These are phyloP conservation scores for Glaucidium brasilianum DNA, from an alignment of 2,113 vertebrate species.

Conservation along the genomic window DNA sequence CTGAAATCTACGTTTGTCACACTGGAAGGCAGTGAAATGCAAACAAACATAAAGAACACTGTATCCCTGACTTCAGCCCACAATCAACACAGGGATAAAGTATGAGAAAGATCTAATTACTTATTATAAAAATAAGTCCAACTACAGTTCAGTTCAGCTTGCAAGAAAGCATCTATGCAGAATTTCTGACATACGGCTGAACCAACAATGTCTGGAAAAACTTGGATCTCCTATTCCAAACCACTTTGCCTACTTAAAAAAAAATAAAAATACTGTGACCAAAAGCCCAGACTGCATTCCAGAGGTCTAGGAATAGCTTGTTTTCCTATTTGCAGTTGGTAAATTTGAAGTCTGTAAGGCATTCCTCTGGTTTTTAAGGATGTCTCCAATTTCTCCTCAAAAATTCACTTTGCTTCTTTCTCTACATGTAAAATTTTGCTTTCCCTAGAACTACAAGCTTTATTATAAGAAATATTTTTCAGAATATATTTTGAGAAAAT, in stretches of 20 bases:
- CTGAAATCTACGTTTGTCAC: conserved; percentile 9
- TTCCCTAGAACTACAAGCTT: neutral
- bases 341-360: conserved; percentile 53
- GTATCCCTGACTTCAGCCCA: conserved; percentile 38
- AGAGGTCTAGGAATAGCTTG: conserved; percentile 69
- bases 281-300: conserved; percentile 63
- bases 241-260: conserved; percentile 40
- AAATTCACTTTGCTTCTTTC: conserved; percentile 46
- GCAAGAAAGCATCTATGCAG: conserved; percentile 20
- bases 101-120: neutral
- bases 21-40: neutral
- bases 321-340: conserved; percentile 63
- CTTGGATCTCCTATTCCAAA: conserved; percentile 28
- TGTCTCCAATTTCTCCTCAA: conserved; percentile 44
- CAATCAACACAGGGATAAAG: conserved; percentile 13
- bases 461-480: neutral
- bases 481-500: neutral
- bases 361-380: conserved; percentile 56
- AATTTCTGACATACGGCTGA: conserved; percentile 54
- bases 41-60: conserved; percentile 26
- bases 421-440: neutral
- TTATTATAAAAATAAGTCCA: conserved; percentile 36
- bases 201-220: conserved; percentile 65
- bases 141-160: conserved; percentile 20
- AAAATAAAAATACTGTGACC: conserved; percentile 22